Evolutionary conservation across 2,113 vertebrate species (phyloP).

Genomic region (Rhinolophus ferrumequinum): DNA sequence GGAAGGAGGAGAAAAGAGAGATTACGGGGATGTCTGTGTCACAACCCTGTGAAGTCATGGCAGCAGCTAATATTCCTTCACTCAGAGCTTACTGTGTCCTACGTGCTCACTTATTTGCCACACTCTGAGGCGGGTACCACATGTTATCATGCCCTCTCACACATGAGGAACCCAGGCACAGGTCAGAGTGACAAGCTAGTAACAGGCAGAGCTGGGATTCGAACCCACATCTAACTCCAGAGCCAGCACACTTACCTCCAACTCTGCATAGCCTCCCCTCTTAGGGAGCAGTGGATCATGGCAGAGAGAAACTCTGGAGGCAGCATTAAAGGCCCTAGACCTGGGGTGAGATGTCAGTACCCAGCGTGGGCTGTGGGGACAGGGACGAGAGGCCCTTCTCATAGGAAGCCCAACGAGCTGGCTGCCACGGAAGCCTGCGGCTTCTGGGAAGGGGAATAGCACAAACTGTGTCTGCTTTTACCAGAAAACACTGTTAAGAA

Average conservation of each 20-base stretch:
- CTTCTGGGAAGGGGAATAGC: rapidly evolving
- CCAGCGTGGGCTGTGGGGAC: rapidly evolving
- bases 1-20: not conserved
- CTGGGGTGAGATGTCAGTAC: not conserved
- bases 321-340: not conserved
- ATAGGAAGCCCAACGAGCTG: not conserved
- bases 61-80: no score
- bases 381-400: not conserved
- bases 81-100: not conserved
- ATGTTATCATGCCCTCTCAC: not conserved
- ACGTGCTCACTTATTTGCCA: not conserved
- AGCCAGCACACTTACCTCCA: not conserved
- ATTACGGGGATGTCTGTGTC: not conserved
- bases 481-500: not conserved
- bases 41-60: not conserved
- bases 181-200: no score
- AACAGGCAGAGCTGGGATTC: not conserved
- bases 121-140: not conserved
- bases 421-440: not conserved
- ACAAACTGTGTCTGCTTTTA: not conserved
- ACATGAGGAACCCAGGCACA: not conserved
- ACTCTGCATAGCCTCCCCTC: rapidly evolving
- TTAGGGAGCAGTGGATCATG: not conserved
- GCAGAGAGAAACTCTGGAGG: not conserved
- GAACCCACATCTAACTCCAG: not conserved